Evolutionary conservation across 2,797 vertebrate genomes (phyloP), one percentile per base, ranked within the genome.

Genomic region (Typhlichthys subterraneus): DNA sequence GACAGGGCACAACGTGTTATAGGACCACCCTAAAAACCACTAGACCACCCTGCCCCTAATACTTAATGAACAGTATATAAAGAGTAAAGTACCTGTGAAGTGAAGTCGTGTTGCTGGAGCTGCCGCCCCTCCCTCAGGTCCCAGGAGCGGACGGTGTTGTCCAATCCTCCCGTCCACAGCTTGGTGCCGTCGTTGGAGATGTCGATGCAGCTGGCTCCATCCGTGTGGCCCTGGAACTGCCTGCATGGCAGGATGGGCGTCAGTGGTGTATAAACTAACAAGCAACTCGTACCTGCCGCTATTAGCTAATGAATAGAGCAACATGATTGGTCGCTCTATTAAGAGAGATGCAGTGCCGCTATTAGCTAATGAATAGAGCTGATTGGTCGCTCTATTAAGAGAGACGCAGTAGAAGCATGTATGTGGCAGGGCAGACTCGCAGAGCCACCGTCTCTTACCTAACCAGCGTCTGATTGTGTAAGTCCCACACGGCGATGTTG

Each of bases 71-170:
- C 23, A 29, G 23, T 29, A 29, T 29, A 4, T 29, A 29, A 29
- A 4, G 23, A 29, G 23, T 29, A 29, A 17, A 11, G 48, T 57
- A 99, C 98, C 96, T 99, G 98, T 63, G 98, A 99, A 61, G 97
- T 99, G 49, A 99, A 99, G 92, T 99, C 98, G 0, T 99, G 98
- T 80, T 99, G 98, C 91, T 99, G 97, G 45, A 99, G 95, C 89
- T 99, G 98, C 51, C 98, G 82, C 1, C 98, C 98, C 69, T 99
- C 98, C 66, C 98, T 90, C 76, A 99, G 93, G 89, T 99, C 98
- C 98, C 98, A 99, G 70, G 95, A 99, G 8, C 97, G 95, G 50
- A 99, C 97, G 0, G 98, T 99, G 91, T 99, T 99, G 87, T 99
- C 98, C 82, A 99, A 87, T 9, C 98, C 98, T 12, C 98, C 98